Evolutionary conservation across 1,140 invertebrate genomes (phyloP), one percentile per base, ranked within the genome.

Genomic region (Procambarus clarkii): DNA sequence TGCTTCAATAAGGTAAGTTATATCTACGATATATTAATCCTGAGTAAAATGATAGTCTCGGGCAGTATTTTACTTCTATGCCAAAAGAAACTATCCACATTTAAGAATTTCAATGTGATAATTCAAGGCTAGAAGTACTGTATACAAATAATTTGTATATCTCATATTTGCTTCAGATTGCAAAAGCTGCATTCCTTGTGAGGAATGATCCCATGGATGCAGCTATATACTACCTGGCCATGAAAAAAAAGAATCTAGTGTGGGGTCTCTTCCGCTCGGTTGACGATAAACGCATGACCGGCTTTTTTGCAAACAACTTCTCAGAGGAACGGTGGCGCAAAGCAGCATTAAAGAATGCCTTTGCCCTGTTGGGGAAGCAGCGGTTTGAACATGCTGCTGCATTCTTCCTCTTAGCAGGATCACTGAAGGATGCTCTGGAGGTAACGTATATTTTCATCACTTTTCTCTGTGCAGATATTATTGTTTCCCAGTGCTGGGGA

Each of bases 281-380:
- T 84, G 94, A 96, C 13, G 98, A 99, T 94, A 97, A 97, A 13
- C 97, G 97, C 93, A 99, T 99, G 98, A 98, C 97, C 0, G 94
- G 95, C 3, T 99, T 99, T 95, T 99, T 99, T 94, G 95, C 97
- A 11, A 98, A 99, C 94, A 98, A 99, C 94, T 99, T 99, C 94
- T 95, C 95, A 2, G 97, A 99, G 94, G 97, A 99, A 93, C 95
- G 98, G 85, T 99, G 98, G 98, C 96, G 98, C 7, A 99, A 98
- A 94, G 98, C 98, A 3, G 99, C 99, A 0, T 94, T 99, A 45
- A 99, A 99, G 95, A 99, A 99, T 95, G 99, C 99, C 0, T 99
- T 99, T 94, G 98, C 98, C 8, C 95, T 99, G 15, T 95, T 99
- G 5, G 98, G 99, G 0, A 99, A 98, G 94, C 99, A 99, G 50